phyloP scores from a whole-genome alignment of 2,888 invertebrate species.

The Ennomos fuscantarius region DNA sequence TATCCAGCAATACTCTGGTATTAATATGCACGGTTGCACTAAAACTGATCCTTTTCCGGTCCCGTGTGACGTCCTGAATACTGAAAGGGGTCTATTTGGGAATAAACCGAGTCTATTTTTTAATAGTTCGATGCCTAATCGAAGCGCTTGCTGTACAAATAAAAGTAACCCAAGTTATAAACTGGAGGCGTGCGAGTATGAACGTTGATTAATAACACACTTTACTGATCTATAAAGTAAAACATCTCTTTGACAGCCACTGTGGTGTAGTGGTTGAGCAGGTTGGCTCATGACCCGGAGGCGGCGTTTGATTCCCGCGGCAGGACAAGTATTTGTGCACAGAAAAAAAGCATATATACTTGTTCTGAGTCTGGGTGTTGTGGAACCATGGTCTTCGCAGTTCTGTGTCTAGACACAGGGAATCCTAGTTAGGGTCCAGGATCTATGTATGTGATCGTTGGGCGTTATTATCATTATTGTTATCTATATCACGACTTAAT shows the following conservation, averaged over 20 bases:
- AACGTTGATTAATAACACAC: constrained; percentile 4
- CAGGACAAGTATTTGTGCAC: too few species aligned
- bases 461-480: too few species aligned
- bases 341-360: too few species aligned
- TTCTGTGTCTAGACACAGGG: too few species aligned
- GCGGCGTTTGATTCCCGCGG: too few species aligned
- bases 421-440: too few species aligned
- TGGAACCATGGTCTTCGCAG: too few species aligned
- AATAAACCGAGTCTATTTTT: not conserved
- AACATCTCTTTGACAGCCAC: too few species aligned
- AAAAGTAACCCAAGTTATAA: constrained; percentile 14
- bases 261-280: too few species aligned
- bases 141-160: constrained; percentile 7
- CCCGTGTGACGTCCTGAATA: constrained; percentile 25
- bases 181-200: not conserved
- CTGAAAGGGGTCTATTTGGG: not conserved
- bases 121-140: constrained; percentile 20
- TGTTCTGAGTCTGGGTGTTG: too few species aligned
- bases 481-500: not conserved
- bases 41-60: constrained; percentile 20
- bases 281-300: too few species aligned
- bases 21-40: constrained; percentile 24
- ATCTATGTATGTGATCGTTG: too few species aligned
- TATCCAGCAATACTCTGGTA: constrained; percentile 12
- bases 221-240: not conserved